Percentiles rank a stretch among this genome's conserved stretches.
Conservation (phyloP, 2,113 vertebrate genomes). For the Silurus asotus region DNA sequence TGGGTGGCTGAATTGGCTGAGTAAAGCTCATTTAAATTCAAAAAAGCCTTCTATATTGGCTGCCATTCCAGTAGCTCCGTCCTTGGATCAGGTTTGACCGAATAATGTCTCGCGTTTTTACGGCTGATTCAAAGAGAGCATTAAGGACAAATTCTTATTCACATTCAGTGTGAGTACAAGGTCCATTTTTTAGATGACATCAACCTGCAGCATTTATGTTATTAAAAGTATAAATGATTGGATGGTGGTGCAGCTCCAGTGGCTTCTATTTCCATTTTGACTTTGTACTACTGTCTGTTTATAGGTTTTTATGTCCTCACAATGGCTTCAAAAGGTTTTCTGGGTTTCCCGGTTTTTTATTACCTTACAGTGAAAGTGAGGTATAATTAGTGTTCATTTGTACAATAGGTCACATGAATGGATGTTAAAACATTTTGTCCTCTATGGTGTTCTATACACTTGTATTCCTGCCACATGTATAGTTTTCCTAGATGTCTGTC, state of each 20-base stretch:
- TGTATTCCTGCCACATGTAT: not conserved
- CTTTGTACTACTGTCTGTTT: not conserved
- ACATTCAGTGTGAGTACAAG: not conserved
- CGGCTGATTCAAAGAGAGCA: not conserved
- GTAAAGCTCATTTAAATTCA: conserved; percentile 1
- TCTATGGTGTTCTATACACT: not conserved
- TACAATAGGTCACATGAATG: no score
- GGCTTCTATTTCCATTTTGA: not conserved
- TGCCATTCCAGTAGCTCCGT: not conserved
- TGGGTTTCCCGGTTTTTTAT: not conserved
- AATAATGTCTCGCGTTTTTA: not conserved
- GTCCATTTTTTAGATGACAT: conserved; percentile 4
- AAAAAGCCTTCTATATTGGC: not conserved
- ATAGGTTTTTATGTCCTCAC: not conserved
- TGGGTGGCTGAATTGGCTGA: not conserved
- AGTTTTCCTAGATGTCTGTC: not conserved
- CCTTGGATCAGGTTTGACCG: not conserved
- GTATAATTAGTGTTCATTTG: not conserved
- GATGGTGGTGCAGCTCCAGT: not conserved
- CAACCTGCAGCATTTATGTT: not conserved
- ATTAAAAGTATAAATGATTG: not conserved
- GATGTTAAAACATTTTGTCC: no score
- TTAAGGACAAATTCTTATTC: not conserved
- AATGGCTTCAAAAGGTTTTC: not conserved
- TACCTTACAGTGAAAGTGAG: not conserved